Evolutionary conservation across 2,113 vertebrate genomes (phyloP), one percentile per base, ranked within the genome.

Genomic region (Catharus minimus): DNA sequence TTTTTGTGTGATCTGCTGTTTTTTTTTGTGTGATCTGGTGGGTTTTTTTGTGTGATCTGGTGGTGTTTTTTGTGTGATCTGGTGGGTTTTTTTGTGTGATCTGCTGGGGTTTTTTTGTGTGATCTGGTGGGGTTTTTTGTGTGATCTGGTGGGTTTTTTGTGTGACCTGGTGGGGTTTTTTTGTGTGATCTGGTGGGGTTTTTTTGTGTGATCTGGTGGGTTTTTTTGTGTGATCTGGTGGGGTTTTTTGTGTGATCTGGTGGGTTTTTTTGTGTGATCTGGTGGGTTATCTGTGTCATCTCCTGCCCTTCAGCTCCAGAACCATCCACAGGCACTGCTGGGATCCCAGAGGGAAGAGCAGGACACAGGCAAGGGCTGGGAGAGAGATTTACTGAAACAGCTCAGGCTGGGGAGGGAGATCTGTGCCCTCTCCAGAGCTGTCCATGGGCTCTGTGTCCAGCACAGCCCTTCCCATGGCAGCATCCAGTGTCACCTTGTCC

Each of bases 311-410:
- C 2, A 23, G 8, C 77, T 28, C 72, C 3, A 5, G 1, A 23
- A 17, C 5, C 3, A 5, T 15, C 36, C 60, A 4, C 1, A 2
- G 49, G 69, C 7, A 3, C 58, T 49, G 62, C 80, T 6, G 9
- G 14, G 27, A 61, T 49, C 56, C 52, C 11, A 0, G 17, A 7
- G 41, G 53, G 58, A 47, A 47, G 8, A 80, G 58, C 12, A 0
- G 75, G 64, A 79, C 52, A 6, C 84, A 53, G 85, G 58, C 11
- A 1, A 3, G 18, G 43, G 67, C 72, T 56, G 61, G 1, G 8
- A 27, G 22, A 75, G 85, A 61, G 43, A 65, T 91, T 94, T 93
- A 95, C 94, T 96, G 82, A 4, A 21, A 15, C 2, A 1, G 23
- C 68, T 77, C 24, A 2, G 61, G 5, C 56, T 57, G 76, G 1